Conservation (phyloP, 92 coral and sea anemone species). For the Porites divaricata region DNA sequence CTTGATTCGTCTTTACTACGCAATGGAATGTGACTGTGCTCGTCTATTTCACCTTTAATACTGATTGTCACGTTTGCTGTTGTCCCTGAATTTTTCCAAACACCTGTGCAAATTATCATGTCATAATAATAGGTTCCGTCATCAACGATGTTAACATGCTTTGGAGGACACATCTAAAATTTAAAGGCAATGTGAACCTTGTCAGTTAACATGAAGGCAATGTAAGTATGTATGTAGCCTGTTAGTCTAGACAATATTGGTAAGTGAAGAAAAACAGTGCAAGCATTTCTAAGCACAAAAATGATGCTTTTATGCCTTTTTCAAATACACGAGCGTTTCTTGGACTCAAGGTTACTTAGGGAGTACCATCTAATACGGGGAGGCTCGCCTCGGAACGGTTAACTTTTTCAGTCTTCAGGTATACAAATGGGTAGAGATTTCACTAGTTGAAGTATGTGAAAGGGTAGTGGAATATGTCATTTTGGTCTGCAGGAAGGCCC, state of each 20-base stretch:
- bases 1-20: constrained; percentile 15
- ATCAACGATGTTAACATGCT: not conserved
- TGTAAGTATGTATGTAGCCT: not conserved
- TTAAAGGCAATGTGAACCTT: not conserved
- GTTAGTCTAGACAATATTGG: not conserved
- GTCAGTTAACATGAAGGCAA: not conserved
- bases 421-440: no score
- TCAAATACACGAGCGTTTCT: no score
- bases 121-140: constrained; percentile 20
- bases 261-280: no score
- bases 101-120: constrained; percentile 30
- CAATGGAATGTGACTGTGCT: not conserved
- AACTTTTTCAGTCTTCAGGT: no score
- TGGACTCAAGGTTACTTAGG: no score
- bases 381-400: no score
- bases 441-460: no score
- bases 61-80: constrained; percentile 29
- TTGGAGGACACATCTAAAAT: constrained; percentile 35
- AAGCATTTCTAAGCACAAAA: no score
- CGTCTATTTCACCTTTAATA: constrained; percentile 13
- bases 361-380: no score
- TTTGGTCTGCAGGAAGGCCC: no score
- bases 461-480: no score
- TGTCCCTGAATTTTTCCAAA: constrained; percentile 35
- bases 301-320: no score